These are phyloP conservation scores for Troides aeacus DNA, from an alignment of 2,888 invertebrate species.

Conservation along the genomic window DNA sequence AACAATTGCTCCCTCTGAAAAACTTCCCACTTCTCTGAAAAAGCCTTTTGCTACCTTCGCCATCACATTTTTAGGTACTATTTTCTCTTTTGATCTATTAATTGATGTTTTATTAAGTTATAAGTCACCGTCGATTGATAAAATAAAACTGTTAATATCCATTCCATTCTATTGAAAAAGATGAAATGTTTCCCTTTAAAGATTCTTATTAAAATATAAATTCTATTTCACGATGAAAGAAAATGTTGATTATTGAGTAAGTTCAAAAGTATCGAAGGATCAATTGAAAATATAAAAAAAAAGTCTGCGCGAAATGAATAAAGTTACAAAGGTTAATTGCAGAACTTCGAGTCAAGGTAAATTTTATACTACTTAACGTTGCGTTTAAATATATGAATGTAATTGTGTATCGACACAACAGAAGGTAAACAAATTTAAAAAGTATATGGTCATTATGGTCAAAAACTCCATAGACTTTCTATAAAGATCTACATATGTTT, in stretches of 20 bases:
- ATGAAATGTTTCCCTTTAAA: not conserved
- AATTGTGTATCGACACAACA: not conserved
- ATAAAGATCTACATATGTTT: too few species aligned
- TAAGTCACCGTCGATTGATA: too few species aligned
- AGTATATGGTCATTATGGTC: too few species aligned
- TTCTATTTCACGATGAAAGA: conserved; percentile 5
- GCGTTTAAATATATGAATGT: not conserved
- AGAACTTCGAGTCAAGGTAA: conserved; percentile 5
- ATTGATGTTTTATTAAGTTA: too few species aligned
- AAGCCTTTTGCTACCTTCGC: too few species aligned
- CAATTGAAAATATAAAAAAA: conserved; percentile 7
- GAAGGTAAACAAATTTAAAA: not conserved
- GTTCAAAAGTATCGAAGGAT: conserved; percentile 11
- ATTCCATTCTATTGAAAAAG: not conserved
- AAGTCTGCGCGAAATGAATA: conserved; percentile 14
- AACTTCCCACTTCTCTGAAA: too few species aligned
- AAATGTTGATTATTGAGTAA: conserved; percentile 10
- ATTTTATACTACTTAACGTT: conserved; percentile 3
- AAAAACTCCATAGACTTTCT: too few species aligned
- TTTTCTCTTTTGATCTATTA: too few species aligned
- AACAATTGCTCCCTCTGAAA: too few species aligned
- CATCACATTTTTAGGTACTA: too few species aligned
- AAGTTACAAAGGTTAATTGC: conserved; percentile 14
- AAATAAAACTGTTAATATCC: not conserved
- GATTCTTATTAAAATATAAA: not conserved